Evolutionary conservation across 2,888 invertebrate species (phyloP).

Genomic region (Malacosoma neustria): DNA sequence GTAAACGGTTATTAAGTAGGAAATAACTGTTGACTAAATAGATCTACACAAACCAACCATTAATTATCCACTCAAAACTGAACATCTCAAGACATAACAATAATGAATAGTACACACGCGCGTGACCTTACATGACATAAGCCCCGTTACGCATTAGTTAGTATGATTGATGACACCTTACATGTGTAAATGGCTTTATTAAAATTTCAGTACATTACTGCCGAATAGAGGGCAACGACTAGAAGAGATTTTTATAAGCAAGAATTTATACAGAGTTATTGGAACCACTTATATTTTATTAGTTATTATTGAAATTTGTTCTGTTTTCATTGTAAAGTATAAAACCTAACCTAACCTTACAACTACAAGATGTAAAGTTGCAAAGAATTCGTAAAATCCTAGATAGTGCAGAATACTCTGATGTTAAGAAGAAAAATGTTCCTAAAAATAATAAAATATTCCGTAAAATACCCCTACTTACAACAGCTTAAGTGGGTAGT

Average conservation of each 20-base stretch:
- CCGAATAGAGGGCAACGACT: background rate
- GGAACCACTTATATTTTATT: constrained; percentile 1
- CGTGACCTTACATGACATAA: constrained; percentile 36
- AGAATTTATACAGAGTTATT: constrained; percentile 12
- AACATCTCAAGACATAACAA: constrained; percentile 20
- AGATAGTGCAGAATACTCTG: too few species aligned
- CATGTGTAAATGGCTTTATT: constrained; percentile 25
- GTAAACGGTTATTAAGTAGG: too few species aligned
- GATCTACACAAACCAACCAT: too few species aligned
- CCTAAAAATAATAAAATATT: too few species aligned
- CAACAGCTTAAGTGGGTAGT: constrained; percentile 6
- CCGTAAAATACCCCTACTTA: constrained; percentile 1
- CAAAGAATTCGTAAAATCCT: too few species aligned
- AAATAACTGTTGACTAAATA: too few species aligned
- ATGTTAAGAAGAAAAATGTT: too few species aligned
- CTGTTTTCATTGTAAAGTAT: too few species aligned
- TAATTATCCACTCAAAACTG: constrained; percentile 22
- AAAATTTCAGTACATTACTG: constrained; percentile 25
- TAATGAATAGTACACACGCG: constrained; percentile 36
- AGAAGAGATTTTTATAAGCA: constrained; percentile 22
- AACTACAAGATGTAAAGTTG: too few species aligned
- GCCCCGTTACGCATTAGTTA: constrained; percentile 31
- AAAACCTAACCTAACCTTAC: too few species aligned
- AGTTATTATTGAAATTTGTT: too few species aligned
- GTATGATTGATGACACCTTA: constrained; percentile 27